Evolutionary conservation across 2,888 invertebrate genomes (phyloP).

Genomic region (Punctoribates punctum): DNA sequence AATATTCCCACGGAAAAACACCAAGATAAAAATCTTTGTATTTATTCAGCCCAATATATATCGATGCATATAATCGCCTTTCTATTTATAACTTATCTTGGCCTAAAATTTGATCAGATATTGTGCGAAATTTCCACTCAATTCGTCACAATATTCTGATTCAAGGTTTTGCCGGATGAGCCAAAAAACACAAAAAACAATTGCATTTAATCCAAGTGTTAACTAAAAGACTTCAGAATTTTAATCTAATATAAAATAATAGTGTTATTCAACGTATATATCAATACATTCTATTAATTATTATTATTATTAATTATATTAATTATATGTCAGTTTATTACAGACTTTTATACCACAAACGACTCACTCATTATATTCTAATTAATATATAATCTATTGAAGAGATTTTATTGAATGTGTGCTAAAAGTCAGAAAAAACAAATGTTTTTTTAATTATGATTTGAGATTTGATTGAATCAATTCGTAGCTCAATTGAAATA

Average conservation of each 20-base stretch:
- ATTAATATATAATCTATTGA: slow-evolving; percentile 24
- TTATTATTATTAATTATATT: slow-evolving; percentile 1
- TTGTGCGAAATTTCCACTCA: not conserved
- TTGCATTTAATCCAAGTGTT: slow-evolving; percentile 32
- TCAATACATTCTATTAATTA: slow-evolving; percentile 23
- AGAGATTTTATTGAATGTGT: slow-evolving; percentile 30
- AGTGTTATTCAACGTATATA: slow-evolving; percentile 31
- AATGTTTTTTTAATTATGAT: not conserved
- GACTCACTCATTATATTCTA: slow-evolving; percentile 28
- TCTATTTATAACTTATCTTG: not conserved
- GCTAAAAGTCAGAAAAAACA: slow-evolving; percentile 1
- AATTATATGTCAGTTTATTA: slow-evolving; percentile 15
- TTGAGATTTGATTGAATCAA: slow-evolving; percentile 12
- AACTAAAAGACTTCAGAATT: not conserved
- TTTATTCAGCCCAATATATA: slow-evolving; percentile 22
- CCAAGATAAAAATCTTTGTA: not conserved
- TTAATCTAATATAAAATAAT: slow-evolving; percentile 23
- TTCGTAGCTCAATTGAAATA: slow-evolving; percentile 14
- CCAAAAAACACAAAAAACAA: not conserved
- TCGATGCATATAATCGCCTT: slow-evolving; percentile 36
- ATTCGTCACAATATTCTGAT: no score
- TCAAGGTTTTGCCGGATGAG: no score
- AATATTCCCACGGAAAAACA: not conserved
- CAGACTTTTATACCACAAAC: slow-evolving; percentile 18
- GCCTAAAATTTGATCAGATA: not conserved